Evolutionary conservation across 2,797 vertebrate species (phyloP), one percentile per base, ranked within the genome.

Genomic region (Poeciliopsis presidionis): DNA sequence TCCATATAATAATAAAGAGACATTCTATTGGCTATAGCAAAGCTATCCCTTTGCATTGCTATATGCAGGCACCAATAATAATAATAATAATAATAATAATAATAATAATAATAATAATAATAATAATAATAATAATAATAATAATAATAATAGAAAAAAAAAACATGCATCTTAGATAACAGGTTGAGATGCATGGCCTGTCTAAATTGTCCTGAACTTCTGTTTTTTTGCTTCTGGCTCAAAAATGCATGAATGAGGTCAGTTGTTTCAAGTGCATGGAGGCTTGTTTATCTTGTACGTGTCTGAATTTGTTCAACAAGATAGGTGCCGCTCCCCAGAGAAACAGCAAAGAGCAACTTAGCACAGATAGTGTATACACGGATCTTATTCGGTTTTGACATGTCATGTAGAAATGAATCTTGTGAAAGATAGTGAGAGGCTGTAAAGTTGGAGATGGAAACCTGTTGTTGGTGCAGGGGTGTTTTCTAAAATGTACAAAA

Each of bases 401-500:
- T 69, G n/a, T 25, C 9, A 41, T 69, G 65, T n/a, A 43, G 4
- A 43, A 43, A 43, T n/a, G 39, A 25, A 41, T 65, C 33, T 65
- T 22, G 30, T 1, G 20, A n/a, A 55, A 39, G 30, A 33, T 8
- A 4, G 16, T 22, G 41, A 30, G 28, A 45, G 20, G 18, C 51
- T 71, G 39, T 33, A 47, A 46, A 59, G 43, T 41, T 77, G 28
- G 7, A 69, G 25, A 55, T 49, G 1, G 7, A 18, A 9, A 41
- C 20, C 8, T 41, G 22, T 51, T 65, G 57, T n/a, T 70, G 14
- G 71, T 76, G 80, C 74, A 43, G 25, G 65, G 65, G 22, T 69
- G 13, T 69, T 69, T 25, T 39, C 51, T 79, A 36, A 33, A 39
- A 76, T 46, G 28, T 7, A 72, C 2, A 77, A 77, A 41, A 75